phyloP scores from a whole-genome alignment of 2,113 vertebrate genomes.

The Myrmecophaga tridactyla region DNA sequence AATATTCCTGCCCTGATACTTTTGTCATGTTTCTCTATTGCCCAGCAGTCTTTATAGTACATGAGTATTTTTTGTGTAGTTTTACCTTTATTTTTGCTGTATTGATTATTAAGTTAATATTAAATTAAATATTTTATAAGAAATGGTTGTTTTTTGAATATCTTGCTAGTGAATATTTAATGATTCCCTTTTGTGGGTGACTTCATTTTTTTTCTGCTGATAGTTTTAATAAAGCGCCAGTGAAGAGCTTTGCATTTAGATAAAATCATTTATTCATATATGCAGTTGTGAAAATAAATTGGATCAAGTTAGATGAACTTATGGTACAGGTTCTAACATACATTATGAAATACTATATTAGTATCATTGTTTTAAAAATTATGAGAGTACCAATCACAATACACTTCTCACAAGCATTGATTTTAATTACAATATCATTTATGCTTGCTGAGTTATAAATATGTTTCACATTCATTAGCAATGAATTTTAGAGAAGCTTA shows the following conservation, averaged over 20 bases:
- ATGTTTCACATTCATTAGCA: background rate
- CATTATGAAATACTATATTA: background rate
- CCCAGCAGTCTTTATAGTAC: background rate
- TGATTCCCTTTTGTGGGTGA: background rate
- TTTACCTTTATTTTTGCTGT: background rate
- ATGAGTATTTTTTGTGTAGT: background rate
- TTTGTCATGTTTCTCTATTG: background rate
- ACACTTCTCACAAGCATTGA: background rate
- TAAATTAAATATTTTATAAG: background rate
- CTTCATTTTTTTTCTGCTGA: background rate
- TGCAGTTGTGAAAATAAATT: background rate
- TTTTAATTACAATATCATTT: background rate
- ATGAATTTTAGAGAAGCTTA: background rate
- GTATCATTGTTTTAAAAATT: background rate
- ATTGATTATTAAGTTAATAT: background rate
- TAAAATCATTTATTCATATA: background rate
- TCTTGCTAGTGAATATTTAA: background rate
- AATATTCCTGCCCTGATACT: accelerated
- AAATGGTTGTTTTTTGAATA: background rate
- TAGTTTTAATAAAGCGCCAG: background rate
- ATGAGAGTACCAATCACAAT: background rate
- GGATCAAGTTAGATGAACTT: background rate
- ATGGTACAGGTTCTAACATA: background rate
- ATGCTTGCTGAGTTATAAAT: background rate
- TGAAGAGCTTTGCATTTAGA: background rate